Conservation (phyloP, 2,113 vertebrate genomes). For the Rousettus leschenaultii region DNA sequence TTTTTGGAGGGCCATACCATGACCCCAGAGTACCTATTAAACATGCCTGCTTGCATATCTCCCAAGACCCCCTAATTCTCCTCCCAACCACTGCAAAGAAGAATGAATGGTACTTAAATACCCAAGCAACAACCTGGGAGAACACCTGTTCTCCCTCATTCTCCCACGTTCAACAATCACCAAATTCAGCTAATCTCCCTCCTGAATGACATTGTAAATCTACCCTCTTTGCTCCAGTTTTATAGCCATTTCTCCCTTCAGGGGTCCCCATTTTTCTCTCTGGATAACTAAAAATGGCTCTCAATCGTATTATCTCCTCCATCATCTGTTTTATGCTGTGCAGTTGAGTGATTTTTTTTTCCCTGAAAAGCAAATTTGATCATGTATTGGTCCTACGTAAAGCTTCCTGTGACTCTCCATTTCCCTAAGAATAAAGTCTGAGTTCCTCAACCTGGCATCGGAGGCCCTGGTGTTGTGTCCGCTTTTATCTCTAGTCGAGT, state of each 20-base stretch:
- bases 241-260: not conserved
- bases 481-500: not conserved
- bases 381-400: not conserved
- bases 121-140: not conserved
- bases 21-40: not conserved
- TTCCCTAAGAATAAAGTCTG: not conserved
- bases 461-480: accelerated
- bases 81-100: not conserved
- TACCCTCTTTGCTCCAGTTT: not conserved
- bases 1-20: not conserved
- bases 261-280: not conserved
- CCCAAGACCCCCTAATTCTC: not conserved
- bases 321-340: not conserved
- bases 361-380: not conserved
- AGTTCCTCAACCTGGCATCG: not conserved
- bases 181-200: not conserved
- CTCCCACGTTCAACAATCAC: not conserved
- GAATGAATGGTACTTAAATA: not conserved
- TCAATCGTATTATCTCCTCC: not conserved
- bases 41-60: not conserved
- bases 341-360: not conserved
- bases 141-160: not conserved
- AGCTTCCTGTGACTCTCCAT: not conserved
- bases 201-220: not conserved
- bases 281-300: not conserved